A percentile compares a stretch with the other conserved stretches of the same genome.
phyloP scores from a whole-genome alignment of 37 sponge, comb jelly and placozoan genomes.

The Haliclona indistincta region DNA sequence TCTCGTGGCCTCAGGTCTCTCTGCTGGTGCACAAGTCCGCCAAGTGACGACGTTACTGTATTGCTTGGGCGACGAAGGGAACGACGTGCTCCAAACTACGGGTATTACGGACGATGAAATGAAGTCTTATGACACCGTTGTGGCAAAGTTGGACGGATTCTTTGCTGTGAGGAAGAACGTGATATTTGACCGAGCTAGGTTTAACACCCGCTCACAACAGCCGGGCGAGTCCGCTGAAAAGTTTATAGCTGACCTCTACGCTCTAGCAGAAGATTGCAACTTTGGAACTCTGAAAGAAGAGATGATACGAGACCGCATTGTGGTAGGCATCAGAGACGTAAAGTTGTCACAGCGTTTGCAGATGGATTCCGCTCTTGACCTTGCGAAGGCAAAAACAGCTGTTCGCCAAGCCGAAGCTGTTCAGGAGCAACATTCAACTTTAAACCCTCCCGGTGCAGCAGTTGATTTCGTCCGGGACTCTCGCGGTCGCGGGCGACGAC shows the following conservation, averaged over 20 bases:
- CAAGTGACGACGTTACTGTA: not conserved
- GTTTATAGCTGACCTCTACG: not conserved
- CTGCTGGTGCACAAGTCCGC: not conserved
- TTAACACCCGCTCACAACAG: not conserved
- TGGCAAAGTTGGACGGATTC: not conserved
- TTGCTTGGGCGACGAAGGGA: not conserved
- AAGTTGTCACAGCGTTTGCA: too few species aligned
- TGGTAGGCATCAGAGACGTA: slow-evolving; percentile 13
- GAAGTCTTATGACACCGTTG: not conserved
- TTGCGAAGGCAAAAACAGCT: too few species aligned
- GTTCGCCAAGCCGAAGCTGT: too few species aligned
- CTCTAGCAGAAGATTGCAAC: slow-evolving; percentile 1
- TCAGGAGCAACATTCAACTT: too few species aligned
- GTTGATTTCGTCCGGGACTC: too few species aligned
- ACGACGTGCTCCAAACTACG: not conserved
- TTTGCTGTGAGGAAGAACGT: slow-evolving; percentile 10
- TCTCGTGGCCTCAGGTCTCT: not conserved
- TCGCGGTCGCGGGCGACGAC: too few species aligned
- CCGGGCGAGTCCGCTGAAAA: not conserved
- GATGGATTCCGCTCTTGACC: too few species aligned
- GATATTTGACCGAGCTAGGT: not conserved
- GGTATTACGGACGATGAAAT: not conserved
- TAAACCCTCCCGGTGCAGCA: too few species aligned
- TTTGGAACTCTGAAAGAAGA: not conserved
- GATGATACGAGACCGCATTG: slow-evolving; percentile 8